Conservation (phyloP, 2,888 invertebrate species). For the Philhelius pedissequus region DNA sequence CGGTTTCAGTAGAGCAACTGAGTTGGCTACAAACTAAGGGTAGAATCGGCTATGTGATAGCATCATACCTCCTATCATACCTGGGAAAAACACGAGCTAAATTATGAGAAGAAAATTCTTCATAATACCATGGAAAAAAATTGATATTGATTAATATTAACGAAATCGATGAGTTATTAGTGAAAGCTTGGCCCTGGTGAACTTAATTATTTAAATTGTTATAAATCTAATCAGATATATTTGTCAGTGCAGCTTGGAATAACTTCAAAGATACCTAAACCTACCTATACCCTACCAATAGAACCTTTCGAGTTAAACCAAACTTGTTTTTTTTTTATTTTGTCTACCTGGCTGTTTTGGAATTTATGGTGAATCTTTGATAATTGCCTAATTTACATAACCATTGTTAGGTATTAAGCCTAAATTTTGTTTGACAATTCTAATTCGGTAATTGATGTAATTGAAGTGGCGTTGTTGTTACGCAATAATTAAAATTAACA, state of each 20-base stretch:
- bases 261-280: background rate
- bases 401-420: constrained; percentile 23
- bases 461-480: constrained; percentile 28
- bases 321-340: background rate
- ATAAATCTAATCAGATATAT: constrained; percentile 14
- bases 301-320: background rate
- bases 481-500: constrained; percentile 39
- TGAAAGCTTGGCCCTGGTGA: background rate
- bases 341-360: constrained; percentile 14
- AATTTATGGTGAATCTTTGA: constrained; percentile 31
- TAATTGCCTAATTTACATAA: constrained; percentile 44
- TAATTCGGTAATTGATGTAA: constrained; percentile 49
- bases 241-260: background rate
- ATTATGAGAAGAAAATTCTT: background rate
- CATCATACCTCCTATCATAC: too few relatives aligned
- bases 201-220: constrained; percentile 23
- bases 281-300: too few relatives aligned
- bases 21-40: too few relatives aligned
- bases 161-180: constrained; percentile 18
- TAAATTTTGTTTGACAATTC: constrained; percentile 17
- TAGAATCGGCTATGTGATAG: too few relatives aligned
- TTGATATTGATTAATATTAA: background rate
- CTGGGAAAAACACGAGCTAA: constrained; percentile 34
- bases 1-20: too few relatives aligned
- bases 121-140: background rate